Evolutionary conservation across 2,888 invertebrate genomes (phyloP).

Genomic region (Drosophila pseudotakahashii): DNA sequence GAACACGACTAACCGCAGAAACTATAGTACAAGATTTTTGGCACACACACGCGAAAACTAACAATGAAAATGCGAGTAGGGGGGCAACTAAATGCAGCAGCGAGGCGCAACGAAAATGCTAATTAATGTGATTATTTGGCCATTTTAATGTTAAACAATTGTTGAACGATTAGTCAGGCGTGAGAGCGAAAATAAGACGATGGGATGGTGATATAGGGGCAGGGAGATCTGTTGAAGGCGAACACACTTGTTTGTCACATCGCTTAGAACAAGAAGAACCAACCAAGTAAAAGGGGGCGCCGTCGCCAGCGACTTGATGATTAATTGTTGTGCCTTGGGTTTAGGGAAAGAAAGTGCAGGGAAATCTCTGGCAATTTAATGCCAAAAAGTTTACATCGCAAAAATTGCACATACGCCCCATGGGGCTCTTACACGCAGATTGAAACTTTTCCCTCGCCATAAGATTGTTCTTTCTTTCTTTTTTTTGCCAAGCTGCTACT

Average conservation of each 20-base stretch:
- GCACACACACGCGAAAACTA: slow-evolving; percentile 25
- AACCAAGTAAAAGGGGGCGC: slow-evolving; percentile 6
- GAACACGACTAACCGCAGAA: slow-evolving; percentile 15
- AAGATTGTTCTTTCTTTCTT: slow-evolving; percentile 8
- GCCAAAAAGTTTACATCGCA: slow-evolving; percentile 72
- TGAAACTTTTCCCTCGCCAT: slow-evolving; percentile 33
- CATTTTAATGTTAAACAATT: slow-evolving; percentile 77
- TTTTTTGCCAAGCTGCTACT: slow-evolving; percentile 51
- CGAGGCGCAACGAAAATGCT: slow-evolving; percentile 69
- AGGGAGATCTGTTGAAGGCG: too few relatives aligned
- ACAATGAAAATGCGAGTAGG: slow-evolving; percentile 18
- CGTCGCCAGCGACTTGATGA: slow-evolving; percentile 47
- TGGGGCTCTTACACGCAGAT: slow-evolving; percentile 41
- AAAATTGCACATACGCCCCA: slow-evolving; percentile 59
- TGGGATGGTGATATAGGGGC: too few relatives aligned
- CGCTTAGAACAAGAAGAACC: not conserved
- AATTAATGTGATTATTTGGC: slow-evolving; percentile 80
- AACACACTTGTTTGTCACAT: slow-evolving; percentile 42
- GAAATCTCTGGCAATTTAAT: slow-evolving; percentile 67
- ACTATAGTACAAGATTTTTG: slow-evolving; percentile 25
- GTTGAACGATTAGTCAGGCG: slow-evolving; percentile 78
- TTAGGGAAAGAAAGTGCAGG: slow-evolving; percentile 53
- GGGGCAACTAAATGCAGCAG: slow-evolving; percentile 19
- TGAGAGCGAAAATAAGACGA: slow-evolving; percentile 32
- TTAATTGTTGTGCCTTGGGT: slow-evolving; percentile 63